These are phyloP conservation scores for Ennomos erosarius DNA, from an alignment of 2,888 invertebrate genomes.

Conservation along the genomic window DNA sequence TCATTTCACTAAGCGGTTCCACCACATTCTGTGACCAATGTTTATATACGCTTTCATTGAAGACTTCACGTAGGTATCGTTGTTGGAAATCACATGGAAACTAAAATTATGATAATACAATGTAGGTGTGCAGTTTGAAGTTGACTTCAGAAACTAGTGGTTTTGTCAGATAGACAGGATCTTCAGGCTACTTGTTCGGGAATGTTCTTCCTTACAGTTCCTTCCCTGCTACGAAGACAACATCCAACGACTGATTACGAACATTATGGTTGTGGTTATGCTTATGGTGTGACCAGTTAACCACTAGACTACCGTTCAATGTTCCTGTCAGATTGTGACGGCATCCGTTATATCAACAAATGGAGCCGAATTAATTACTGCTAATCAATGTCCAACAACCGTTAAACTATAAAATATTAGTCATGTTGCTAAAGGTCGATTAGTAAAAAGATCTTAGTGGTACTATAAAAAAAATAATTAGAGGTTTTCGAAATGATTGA, in stretches of 20 bases:
- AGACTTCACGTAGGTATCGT: conserved; percentile 9
- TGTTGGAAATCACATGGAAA: conserved; percentile 4
- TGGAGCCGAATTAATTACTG: conserved; percentile 38
- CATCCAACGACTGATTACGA: conserved; percentile 6
- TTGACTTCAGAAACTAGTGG: conserved; percentile 26
- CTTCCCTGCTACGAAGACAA: neutral
- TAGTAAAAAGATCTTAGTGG: conserved; percentile 11
- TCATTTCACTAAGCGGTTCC: conserved; percentile 17
- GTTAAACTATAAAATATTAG: conserved; percentile 15
- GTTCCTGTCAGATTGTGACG: conserved; percentile 33
- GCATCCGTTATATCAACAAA: conserved; percentile 39
- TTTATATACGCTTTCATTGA: conserved; percentile 11
- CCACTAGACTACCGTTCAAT: conserved; percentile 19
- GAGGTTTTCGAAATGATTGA: conserved; percentile 5
- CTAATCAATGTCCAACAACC: conserved; percentile 13
- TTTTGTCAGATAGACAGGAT: conserved; percentile 13
- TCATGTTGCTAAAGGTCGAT: conserved; percentile 17
- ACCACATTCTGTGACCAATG: conserved; percentile 16
- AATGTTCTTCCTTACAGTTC: neutral
- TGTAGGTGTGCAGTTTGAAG: neutral
- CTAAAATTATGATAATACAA: conserved; percentile 9
- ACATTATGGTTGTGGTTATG: no score
- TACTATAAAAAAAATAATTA: neutral
- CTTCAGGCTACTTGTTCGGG: neutral
- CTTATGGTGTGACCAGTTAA: conserved; percentile 8